Percentiles rank a stretch among this genome's conserved stretches.
Conservation (phyloP, 2,888 invertebrate species). For the Heteropelma amictum region DNA sequence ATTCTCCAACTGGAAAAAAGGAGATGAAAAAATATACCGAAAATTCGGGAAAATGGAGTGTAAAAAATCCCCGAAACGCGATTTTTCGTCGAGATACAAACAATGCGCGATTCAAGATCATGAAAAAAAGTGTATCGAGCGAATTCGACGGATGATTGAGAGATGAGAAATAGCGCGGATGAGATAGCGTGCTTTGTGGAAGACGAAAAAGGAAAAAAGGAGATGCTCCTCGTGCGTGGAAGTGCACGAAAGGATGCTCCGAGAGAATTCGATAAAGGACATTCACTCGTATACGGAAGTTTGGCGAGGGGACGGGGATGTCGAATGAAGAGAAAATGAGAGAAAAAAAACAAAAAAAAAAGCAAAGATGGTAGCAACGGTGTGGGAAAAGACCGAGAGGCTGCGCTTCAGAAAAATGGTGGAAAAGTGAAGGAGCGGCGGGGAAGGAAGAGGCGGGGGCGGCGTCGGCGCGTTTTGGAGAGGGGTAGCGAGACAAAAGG, state of each 20-base stretch:
- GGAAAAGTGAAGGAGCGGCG: conserved; percentile 35
- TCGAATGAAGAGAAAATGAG: neutral
- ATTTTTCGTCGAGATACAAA: too few relatives aligned
- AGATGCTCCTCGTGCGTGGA: neutral
- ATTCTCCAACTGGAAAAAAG: too few relatives aligned
- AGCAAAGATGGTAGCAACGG: neutral
- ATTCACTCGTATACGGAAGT: conserved; percentile 25
- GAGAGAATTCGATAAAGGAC: conserved; percentile 26
- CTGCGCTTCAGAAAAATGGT: conserved; percentile 47
- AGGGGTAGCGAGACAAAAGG: conserved; percentile 40
- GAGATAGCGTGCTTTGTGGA: too few relatives aligned
- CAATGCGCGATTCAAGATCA: too few relatives aligned
- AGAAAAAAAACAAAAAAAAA: conserved; percentile 32
- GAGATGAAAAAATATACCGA: too few relatives aligned
- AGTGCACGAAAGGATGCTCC: conserved; percentile 1
- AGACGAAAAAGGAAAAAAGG: neutral
- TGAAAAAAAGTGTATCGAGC: too few relatives aligned
- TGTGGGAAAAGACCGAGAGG: conserved; percentile 17
- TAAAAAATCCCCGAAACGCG: too few relatives aligned
- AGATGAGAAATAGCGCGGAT: too few relatives aligned
- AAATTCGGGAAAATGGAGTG: too few relatives aligned
- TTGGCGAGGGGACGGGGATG: conserved; percentile 17
- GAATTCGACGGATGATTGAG: too few relatives aligned
- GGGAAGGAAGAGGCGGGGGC: conserved; percentile 39
- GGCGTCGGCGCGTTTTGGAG: conserved; percentile 42